Conservation (phyloP, 2,113 vertebrate genomes). For the Xiphorhynchus elegans region DNA sequence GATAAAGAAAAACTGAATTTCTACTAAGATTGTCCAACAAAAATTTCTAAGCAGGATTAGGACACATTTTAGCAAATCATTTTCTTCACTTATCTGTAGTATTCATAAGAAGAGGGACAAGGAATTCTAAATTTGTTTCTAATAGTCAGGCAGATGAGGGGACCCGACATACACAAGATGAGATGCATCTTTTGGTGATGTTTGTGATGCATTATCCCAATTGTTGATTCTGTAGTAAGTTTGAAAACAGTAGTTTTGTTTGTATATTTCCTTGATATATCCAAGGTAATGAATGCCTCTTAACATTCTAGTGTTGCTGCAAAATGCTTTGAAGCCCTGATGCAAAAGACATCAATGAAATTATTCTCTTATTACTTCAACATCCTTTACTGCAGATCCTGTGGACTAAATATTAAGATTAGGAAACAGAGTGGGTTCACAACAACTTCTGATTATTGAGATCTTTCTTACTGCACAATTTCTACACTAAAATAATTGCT, state of each 20-base stretch:
- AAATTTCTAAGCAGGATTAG: background rate
- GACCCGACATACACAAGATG: background rate
- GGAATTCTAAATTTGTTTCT: background rate
- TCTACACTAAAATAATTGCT: background rate
- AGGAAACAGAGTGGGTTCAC: background rate
- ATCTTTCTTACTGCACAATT: background rate
- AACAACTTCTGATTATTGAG: background rate
- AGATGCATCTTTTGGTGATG: background rate
- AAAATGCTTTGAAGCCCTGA: background rate
- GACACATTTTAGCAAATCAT: fast-evolving
- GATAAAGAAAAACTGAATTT: background rate
- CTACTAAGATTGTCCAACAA: background rate
- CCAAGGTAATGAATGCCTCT: background rate
- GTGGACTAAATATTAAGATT: background rate
- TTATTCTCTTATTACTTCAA: background rate
- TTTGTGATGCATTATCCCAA: background rate
- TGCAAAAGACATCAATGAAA: background rate
- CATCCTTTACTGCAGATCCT: background rate
- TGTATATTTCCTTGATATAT: background rate
- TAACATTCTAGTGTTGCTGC: background rate
- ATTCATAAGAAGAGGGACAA: background rate
- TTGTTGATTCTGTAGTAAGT: background rate
- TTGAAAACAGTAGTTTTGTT: background rate
- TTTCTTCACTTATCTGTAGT: background rate
- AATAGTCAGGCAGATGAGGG: background rate